Percentiles rank a stretch among this genome's conserved stretches.
These are phyloP conservation scores for Elachura formosa DNA, from an alignment of 2,113 vertebrate species.

Conservation along the genomic window DNA sequence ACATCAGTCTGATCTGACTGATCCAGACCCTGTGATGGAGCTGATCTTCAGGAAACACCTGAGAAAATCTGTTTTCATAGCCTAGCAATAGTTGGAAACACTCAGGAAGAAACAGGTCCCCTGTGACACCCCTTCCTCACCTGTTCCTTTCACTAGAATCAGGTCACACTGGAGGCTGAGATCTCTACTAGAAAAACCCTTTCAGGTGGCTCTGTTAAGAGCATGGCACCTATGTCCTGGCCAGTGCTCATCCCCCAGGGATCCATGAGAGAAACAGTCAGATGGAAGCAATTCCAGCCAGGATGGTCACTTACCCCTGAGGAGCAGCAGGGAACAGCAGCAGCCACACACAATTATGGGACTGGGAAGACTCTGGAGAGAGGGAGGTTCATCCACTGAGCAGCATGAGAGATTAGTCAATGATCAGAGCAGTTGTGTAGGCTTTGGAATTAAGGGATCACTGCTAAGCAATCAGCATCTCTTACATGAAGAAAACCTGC, in stretches of 20 bases:
- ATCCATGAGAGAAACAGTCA: not conserved
- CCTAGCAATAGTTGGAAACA: not conserved
- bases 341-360: not conserved
- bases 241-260: not conserved
- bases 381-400: not conserved
- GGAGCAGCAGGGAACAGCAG: not conserved
- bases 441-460: not conserved
- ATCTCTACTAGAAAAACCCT: not conserved
- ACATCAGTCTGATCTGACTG: too few relatives aligned
- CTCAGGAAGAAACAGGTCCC: not conserved
- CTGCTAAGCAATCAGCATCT: not conserved
- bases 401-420: not conserved
- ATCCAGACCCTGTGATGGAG: too few relatives aligned
- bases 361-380: not conserved
- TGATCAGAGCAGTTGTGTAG: not conserved
- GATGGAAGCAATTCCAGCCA: not conserved
- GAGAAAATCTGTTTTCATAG: not conserved
- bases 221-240: accelerated
- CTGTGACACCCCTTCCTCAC: not conserved
- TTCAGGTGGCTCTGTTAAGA: not conserved
- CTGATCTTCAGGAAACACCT: not conserved
- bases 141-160: not conserved
- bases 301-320: not conserved
- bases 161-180: not conserved
- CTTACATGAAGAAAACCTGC: not conserved